Percentiles rank a stretch among this genome's conserved stretches.
Conservation (phyloP, 1,140 invertebrate species). For the Sipha flava region DNA sequence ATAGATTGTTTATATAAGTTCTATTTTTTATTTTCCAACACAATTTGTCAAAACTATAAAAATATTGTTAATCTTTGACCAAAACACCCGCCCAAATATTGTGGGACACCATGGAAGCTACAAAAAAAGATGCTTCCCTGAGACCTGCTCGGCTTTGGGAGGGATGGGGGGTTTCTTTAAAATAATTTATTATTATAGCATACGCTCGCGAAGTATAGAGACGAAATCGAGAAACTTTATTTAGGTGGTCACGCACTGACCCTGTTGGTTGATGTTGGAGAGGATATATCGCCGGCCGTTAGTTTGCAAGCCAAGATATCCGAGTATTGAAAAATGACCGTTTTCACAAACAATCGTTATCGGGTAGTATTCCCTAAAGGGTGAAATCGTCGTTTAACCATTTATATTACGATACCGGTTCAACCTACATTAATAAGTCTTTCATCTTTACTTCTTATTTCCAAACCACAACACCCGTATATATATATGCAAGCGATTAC, state of each 20-base stretch:
- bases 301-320: neutral
- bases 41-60: no score
- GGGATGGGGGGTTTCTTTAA: neutral
- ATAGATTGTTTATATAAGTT: no score
- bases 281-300: constrained; percentile 4
- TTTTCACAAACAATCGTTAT: neutral
- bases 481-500: no score
- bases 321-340: constrained; percentile 10
- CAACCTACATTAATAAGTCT: neutral
- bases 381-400: neutral
- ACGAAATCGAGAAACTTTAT: neutral
- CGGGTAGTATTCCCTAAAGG: neutral
- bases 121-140: neutral
- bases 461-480: no score
- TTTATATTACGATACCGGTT: neutral
- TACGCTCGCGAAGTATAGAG: neutral
- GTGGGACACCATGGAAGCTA: no score
- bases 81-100: no score
- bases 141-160: no score
- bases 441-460: no score
- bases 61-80: no score
- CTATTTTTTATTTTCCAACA: no score
- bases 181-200: neutral
- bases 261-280: neutral
- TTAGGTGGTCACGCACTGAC: neutral